Evolutionary conservation across 2,113 vertebrate genomes (phyloP).

Genomic region (Nothoprocta pentlandii): DNA sequence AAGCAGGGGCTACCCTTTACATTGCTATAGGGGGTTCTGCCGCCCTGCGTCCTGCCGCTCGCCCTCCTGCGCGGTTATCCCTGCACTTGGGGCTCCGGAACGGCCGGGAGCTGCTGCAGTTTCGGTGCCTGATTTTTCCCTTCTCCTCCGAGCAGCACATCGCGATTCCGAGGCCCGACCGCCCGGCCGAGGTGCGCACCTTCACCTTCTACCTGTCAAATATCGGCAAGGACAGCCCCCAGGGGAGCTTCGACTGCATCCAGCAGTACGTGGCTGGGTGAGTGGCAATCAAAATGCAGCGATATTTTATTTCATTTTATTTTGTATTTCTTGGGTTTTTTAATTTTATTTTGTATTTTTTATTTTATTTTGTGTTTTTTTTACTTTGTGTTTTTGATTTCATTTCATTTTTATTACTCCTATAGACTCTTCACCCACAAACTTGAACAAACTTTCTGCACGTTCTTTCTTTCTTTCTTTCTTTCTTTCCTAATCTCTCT

Average conservation of each 20-base stretch:
- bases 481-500: background rate
- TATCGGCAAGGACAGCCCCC: constrained; percentile 95
- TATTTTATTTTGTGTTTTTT: too few relatives aligned
- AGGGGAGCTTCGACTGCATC: constrained; percentile 97
- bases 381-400: too few relatives aligned
- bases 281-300: background rate
- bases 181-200: constrained; percentile 81
- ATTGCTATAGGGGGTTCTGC: accelerated
- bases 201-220: constrained; percentile 96
- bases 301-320: background rate
- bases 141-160: constrained; percentile 86
- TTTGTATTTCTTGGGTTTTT: too few relatives aligned
- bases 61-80: accelerated
- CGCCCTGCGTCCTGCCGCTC: accelerated
- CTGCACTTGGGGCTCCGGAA: accelerated
- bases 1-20: background rate
- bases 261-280: constrained; percentile 96
- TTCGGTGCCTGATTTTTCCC: background rate
- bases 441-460: background rate
- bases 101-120: background rate
- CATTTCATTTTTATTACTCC: background rate
- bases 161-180: constrained; percentile 86
- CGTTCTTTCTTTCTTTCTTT: background rate
- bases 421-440: background rate
- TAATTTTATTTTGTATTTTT: too few relatives aligned